These are phyloP conservation scores for Mus musculus DNA, from an alignment of 2,113 vertebrate species.

Conservation along the genomic window DNA sequence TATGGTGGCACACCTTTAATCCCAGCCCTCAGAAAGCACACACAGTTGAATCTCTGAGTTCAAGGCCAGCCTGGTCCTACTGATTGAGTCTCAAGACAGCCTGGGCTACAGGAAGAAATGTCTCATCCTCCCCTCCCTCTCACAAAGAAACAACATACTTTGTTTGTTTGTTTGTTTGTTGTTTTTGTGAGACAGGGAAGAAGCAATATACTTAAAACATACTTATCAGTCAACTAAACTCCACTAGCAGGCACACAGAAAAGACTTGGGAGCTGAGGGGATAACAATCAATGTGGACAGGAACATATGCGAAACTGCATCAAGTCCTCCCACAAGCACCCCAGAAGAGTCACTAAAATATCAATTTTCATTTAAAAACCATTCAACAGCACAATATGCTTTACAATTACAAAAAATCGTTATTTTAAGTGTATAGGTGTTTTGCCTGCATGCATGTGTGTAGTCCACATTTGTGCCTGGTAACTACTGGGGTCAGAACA, in stretches of 20 bases:
- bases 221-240: slow-evolving; percentile 52
- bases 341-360: slow-evolving; percentile 49
- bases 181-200: no score
- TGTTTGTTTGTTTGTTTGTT: no score
- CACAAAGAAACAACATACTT: no score
- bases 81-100: no score
- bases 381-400: slow-evolving; percentile 9
- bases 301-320: slow-evolving; percentile 31
- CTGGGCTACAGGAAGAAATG: no score
- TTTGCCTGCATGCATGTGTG: background rate
- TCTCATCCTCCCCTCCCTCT: no score
- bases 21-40: no score
- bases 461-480: background rate
- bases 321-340: background rate
- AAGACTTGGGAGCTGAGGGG: background rate
- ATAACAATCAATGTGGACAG: background rate
- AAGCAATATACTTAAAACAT: background rate
- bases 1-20: no score
- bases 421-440: background rate
- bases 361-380: slow-evolving; percentile 40
- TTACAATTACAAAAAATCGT: background rate
- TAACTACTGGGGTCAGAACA: background rate
- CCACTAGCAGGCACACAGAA: slow-evolving; percentile 16
- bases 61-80: no score
- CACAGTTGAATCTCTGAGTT: no score